These are phyloP conservation scores for Diarsia mendica DNA, from an alignment of 2,888 invertebrate species.

Conservation along the genomic window DNA sequence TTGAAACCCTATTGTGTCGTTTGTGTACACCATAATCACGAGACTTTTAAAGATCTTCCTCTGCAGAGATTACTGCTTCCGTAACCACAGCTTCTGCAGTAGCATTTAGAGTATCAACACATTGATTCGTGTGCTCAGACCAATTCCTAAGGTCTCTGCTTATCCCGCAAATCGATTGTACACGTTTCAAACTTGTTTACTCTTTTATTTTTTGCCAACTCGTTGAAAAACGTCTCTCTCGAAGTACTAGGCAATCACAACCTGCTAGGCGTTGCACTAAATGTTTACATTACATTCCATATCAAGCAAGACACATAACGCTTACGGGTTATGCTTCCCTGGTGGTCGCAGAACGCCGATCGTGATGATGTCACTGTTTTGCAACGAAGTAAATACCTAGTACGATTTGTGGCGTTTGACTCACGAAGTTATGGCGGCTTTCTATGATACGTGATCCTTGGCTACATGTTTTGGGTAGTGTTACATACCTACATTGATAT, in stretches of 20 bases:
- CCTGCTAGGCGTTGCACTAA: constrained; percentile 71
- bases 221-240: constrained; percentile 21
- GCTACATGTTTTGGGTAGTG: constrained; percentile 53
- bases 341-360: constrained; percentile 81
- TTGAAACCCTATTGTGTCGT: neutral
- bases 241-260: constrained; percentile 74
- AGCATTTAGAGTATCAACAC: neutral
- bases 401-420: constrained; percentile 52
- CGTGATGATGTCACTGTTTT: constrained; percentile 82
- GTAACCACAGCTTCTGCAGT: neutral
- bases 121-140: neutral
- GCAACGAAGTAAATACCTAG: constrained; percentile 66
- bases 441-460: constrained; percentile 58
- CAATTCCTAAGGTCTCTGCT: constrained; percentile 13
- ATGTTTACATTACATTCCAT: constrained; percentile 81
- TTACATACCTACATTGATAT: constrained; percentile 49
- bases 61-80: neutral
- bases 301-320: constrained; percentile 77
- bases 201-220: constrained; percentile 46
- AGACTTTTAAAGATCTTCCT: neutral
- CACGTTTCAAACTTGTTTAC: constrained; percentile 16
- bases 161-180: constrained; percentile 7
- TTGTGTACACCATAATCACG: neutral
- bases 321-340: constrained; percentile 77
- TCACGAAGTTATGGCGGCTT: constrained; percentile 51